These are phyloP conservation scores for Otis tarda DNA, from an alignment of 2,113 vertebrate species.

Conservation along the genomic window DNA sequence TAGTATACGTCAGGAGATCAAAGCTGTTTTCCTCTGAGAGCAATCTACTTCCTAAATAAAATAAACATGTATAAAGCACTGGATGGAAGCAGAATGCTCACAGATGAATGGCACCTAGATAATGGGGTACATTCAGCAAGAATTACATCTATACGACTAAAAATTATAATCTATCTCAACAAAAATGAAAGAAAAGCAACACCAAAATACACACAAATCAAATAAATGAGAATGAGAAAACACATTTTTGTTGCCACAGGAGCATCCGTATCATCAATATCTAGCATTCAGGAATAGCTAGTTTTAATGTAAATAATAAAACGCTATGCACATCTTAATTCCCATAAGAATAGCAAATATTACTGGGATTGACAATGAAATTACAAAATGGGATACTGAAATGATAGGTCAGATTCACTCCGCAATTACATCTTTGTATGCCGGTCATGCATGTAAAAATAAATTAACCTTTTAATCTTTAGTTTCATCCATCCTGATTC, in stretches of 20 bases:
- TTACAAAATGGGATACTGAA: background rate
- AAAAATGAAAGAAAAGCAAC: slow-evolving; percentile 16
- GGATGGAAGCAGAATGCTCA: slow-evolving; percentile 8
- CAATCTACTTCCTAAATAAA: slow-evolving; percentile 6
- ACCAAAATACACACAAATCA: slow-evolving; percentile 12
- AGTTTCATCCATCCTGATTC: background rate
- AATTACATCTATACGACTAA: background rate
- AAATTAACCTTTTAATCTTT: slow-evolving; percentile 17
- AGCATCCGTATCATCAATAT: slow-evolving; percentile 1
- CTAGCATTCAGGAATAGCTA: background rate
- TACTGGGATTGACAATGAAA: slow-evolving; percentile 14
- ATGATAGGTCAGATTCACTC: background rate
- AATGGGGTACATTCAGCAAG: background rate
- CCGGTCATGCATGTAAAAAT: background rate
- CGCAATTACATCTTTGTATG: background rate
- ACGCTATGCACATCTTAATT: background rate
- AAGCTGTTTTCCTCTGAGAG: background rate
- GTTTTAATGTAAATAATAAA: slow-evolving; percentile 30
- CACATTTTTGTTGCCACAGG: background rate
- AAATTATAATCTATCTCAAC: slow-evolving; percentile 3
- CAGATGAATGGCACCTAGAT: background rate
- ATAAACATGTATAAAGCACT: background rate
- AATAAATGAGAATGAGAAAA: slow-evolving; percentile 17
- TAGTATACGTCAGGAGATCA: background rate
- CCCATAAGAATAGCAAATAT: background rate